Evolutionary conservation across 2,113 vertebrate species (phyloP), one percentile per base, ranked within the genome.

Genomic region (Microtus ochrogaster): DNA sequence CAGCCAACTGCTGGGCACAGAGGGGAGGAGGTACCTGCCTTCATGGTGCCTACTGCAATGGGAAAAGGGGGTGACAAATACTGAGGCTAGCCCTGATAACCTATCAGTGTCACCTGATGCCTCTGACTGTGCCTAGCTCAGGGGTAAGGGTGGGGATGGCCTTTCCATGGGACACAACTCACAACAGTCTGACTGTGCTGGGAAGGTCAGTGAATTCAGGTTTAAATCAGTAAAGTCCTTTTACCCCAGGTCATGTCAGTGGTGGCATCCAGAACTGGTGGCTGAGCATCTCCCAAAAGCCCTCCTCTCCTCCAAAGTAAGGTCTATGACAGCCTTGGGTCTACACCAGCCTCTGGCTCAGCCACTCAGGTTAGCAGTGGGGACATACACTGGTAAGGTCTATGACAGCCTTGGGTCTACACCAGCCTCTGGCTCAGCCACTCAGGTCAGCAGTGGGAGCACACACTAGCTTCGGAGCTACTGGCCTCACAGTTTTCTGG

Each of bases 11-110:
- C 16, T 0, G 3, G 36, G 16, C 39, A 39, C 44, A 6, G 7
- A 2, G 33, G 3, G 12, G 14, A 0, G 5, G 33, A 36, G 0
- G 58, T 12, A 39, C 81, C 72, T 11, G 70, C 47, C 87, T 1
- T 6, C 0, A 0, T 2, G 3, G 33, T 12, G 9, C 61, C 84
- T 47, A 7, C 3, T 5, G 33, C 3, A 0, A 3, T 0, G 0
- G 89, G 24, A 26, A 2, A 14, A 33, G 1, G 14, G 4, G 21
- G 33, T 2, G 13, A 10, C 78, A 58, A 52, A 17, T 3, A 49
- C 47, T 5, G 4, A n/a, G 14, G 52, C 41, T 16, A 66, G 33
- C 17, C 47, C 76, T 44, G 19, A 0, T 0, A 49, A 4, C 47
- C 79, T 19, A 1, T 5, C 12, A 1, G 4, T 0, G 8, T n/a